Percentiles rank a stretch among this genome's conserved stretches.
phyloP scores from a whole-genome alignment of 2,888 invertebrate species.

The Macrostomum cliftonense region DNA sequence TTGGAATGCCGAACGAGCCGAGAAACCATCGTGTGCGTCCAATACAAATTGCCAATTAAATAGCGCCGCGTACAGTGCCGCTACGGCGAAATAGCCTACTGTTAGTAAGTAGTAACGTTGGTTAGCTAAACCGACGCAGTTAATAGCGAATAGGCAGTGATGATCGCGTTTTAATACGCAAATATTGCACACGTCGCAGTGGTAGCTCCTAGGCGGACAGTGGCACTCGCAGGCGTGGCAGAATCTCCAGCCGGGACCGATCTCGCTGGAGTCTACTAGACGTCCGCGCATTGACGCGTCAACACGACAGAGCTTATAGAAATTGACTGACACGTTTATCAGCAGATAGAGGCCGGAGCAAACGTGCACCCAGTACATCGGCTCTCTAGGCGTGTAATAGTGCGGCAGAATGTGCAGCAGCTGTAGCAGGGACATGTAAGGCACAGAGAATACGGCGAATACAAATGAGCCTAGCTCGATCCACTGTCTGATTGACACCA shows the following conservation, averaged over 20 bases:
- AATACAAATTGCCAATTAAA: slow-evolving; percentile 2
- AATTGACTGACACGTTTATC: slow-evolving; percentile 2
- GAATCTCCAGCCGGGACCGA: background rate
- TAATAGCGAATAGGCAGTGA: slow-evolving; percentile 8
- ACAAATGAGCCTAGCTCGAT: background rate
- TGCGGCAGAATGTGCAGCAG: background rate
- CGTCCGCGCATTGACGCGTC: slow-evolving; percentile 2
- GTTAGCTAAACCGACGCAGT: slow-evolving; percentile 3
- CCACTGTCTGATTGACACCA: too few species aligned
- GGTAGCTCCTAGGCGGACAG: slow-evolving; percentile 51
- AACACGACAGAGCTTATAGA: background rate
- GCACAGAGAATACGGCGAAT: background rate
- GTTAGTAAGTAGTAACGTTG: slow-evolving; percentile 9
- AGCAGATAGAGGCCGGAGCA: slow-evolving; percentile 2
- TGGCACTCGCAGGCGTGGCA: slow-evolving; percentile 50
- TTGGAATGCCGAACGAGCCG: background rate
- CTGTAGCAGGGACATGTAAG: background rate
- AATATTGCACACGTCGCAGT: slow-evolving; percentile 59
- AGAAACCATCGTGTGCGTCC: background rate
- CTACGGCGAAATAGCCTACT: slow-evolving; percentile 7
- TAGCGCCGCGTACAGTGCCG: slow-evolving; percentile 1
- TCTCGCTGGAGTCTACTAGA: background rate
- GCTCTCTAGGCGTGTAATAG: background rate
- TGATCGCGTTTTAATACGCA: slow-evolving; percentile 52
- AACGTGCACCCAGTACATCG: slow-evolving; percentile 2